A percentile compares a stretch with the other conserved stretches of the same genome.
These are phyloP conservation scores for Cosmopolites sordidus DNA, from an alignment of 2,888 invertebrate species.

Conservation along the genomic window DNA sequence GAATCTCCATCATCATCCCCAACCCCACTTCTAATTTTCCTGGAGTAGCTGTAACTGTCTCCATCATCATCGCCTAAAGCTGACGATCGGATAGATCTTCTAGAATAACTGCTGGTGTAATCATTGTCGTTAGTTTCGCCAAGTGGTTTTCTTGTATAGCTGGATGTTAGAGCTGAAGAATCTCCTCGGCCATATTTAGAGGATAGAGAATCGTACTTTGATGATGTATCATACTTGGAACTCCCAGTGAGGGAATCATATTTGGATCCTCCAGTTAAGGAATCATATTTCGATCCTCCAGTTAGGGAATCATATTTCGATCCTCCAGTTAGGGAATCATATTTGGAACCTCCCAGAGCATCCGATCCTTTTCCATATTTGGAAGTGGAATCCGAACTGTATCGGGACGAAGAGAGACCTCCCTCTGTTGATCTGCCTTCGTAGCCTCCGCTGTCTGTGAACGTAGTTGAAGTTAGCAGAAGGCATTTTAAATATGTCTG, in stretches of 20 bases:
- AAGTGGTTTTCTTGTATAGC: constrained; percentile 32
- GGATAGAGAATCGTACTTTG: constrained; percentile 18
- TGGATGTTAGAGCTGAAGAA: constrained; percentile 30
- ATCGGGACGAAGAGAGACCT: constrained; percentile 34
- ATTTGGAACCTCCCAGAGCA: constrained; percentile 27
- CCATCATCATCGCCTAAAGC: constrained; percentile 30
- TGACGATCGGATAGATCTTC: constrained; percentile 28
- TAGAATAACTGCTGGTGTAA: constrained; percentile 27
- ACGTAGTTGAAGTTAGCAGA: constrained; percentile 18
- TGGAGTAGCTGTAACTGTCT: constrained; percentile 30
- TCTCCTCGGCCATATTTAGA: constrained; percentile 24
- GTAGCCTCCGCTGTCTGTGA: constrained; percentile 43
- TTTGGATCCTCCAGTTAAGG: constrained; percentile 12
- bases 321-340: constrained; percentile 11
- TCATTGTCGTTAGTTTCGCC: constrained; percentile 30
- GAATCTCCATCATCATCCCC: constrained; percentile 26
- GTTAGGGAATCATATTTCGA: constrained; percentile 22
- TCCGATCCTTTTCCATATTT: constrained; percentile 28
- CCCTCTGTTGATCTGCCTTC: constrained; percentile 40
- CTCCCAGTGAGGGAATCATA: constrained; percentile 14
- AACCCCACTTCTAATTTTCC: constrained; percentile 24
- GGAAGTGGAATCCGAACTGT: constrained; percentile 29
- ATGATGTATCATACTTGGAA: constrained; percentile 17
- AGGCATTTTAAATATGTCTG: background rate
- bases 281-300: constrained; percentile 7